A percentile compares a stretch with the other conserved stretches of the same genome.
Conservation (phyloP, 2,797 vertebrate species). For the Eleutherodactylus coqui region DNA sequence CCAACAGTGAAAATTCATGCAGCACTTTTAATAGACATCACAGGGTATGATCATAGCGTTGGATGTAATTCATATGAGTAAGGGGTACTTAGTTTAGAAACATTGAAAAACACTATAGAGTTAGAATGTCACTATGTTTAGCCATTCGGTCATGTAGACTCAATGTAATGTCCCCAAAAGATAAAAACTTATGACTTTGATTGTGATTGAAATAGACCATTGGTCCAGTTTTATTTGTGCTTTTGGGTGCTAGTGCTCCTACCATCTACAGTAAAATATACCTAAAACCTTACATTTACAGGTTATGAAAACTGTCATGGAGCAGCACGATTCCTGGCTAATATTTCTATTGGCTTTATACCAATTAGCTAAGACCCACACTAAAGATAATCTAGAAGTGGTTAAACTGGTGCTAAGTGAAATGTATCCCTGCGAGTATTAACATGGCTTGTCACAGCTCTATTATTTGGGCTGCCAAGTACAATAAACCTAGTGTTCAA, state of each 20-base stretch:
- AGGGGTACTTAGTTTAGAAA: background rate
- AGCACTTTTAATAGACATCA: no score
- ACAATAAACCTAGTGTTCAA: constrained; percentile 66
- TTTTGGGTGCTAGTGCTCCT: background rate
- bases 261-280: background rate
- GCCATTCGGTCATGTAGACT: background rate
- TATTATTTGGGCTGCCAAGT: constrained; percentile 72
- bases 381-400: constrained; percentile 65
- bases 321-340: background rate
- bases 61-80: background rate
- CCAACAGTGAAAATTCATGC: no score
- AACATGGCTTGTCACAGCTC: constrained; percentile 68
- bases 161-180: background rate
- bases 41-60: background rate
- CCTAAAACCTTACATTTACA: background rate
- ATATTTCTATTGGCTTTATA: constrained; percentile 32
- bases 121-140: background rate
- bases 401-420: constrained; percentile 60
- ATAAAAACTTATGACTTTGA: background rate
- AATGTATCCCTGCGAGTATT: constrained; percentile 69
- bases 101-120: background rate
- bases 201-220: background rate
- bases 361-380: constrained; percentile 58
- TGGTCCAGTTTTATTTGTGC: background rate
- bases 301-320: background rate